phyloP scores from a whole-genome alignment of 2,888 invertebrate species.

The Mesochorus sp. region DNA sequence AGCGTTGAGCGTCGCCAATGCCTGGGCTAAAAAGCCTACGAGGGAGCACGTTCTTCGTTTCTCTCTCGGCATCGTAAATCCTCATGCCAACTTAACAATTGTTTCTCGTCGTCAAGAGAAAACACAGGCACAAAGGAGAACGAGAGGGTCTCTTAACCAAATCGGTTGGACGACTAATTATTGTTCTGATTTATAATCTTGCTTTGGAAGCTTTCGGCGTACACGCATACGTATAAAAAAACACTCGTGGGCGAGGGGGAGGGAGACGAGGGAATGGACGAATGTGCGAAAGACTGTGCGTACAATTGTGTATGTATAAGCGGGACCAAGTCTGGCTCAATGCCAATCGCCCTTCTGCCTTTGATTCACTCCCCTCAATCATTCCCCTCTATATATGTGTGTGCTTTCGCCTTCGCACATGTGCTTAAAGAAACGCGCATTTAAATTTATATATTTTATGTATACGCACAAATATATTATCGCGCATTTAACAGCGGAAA shows the following conservation, averaged over 20 bases:
- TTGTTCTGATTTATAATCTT: constrained; percentile 48
- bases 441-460: no score
- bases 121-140: constrained; percentile 25
- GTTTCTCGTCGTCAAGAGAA: constrained; percentile 51
- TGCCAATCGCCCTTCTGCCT: constrained; percentile 72
- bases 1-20: background rate
- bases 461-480: background rate
- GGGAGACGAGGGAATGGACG: background rate
- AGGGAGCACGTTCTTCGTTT: constrained; percentile 7
- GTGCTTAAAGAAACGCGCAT: background rate
- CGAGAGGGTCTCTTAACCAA: constrained; percentile 22
- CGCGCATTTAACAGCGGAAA: no score
- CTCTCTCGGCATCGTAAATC: constrained; percentile 27
- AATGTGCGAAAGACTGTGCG: constrained; percentile 22
- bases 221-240: background rate
- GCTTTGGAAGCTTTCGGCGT: constrained; percentile 23
- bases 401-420: background rate
- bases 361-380: constrained; percentile 67
- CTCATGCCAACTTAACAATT: constrained; percentile 37
- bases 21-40: background rate
- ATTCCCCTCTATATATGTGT: constrained; percentile 18
- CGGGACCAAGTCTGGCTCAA: constrained; percentile 67
- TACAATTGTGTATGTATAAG: constrained; percentile 74
- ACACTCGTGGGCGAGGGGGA: no score
- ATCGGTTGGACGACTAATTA: constrained; percentile 55